Conservation (phyloP, 1,140 invertebrate species). For the Cherax destructor region DNA sequence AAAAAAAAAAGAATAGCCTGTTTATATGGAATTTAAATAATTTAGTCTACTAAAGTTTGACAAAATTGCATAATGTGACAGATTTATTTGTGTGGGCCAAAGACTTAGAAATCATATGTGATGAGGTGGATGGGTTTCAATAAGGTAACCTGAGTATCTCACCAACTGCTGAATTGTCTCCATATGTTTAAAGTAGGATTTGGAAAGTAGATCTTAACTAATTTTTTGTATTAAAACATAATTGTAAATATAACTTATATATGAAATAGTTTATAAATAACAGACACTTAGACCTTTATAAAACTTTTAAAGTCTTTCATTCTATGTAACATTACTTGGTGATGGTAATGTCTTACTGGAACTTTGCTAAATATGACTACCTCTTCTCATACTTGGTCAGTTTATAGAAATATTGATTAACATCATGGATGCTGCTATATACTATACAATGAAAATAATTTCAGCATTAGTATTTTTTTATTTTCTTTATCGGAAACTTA, state of each 20-base stretch:
- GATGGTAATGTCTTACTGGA: constrained; percentile 3
- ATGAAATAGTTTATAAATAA: constrained; percentile 38
- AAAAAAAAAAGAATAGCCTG: background rate
- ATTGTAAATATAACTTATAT: constrained; percentile 37
- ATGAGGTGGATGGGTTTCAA: background rate
- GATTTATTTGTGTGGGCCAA: background rate
- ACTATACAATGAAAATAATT: background rate
- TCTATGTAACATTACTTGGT: constrained; percentile 58
- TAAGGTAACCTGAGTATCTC: background rate
- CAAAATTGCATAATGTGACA: background rate
- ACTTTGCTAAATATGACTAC: background rate
- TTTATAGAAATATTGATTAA: background rate
- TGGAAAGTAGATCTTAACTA: background rate
- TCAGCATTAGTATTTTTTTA: too few relatives aligned
- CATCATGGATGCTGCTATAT: background rate
- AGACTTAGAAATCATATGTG: background rate
- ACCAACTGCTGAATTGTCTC: background rate
- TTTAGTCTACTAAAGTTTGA: background rate
- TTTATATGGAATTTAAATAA: background rate
- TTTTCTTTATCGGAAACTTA: too few relatives aligned
- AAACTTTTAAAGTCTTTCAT: constrained; percentile 28
- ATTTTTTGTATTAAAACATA: constrained; percentile 9
- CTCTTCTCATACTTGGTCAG: background rate
- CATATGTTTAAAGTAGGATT: constrained; percentile 4
- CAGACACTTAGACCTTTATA: constrained; percentile 7